A percentile compares a stretch with the other conserved stretches of the same genome.
These are phyloP conservation scores for Caenorhabditis sp. DNA, from an alignment of 2,888 invertebrate genomes.

Conservation along the genomic window DNA sequence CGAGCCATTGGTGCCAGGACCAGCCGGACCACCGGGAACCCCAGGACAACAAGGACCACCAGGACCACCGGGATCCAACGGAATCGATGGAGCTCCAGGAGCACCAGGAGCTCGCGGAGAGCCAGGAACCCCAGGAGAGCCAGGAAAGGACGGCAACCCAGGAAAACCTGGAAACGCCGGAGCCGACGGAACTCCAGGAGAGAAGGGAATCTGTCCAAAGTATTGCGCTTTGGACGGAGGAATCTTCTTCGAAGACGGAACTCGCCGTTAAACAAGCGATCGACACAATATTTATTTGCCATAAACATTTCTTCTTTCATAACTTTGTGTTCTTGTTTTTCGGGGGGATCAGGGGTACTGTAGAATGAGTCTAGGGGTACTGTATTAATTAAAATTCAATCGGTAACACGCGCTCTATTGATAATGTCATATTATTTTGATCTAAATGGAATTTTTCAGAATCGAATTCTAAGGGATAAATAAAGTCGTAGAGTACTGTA, in stretches of 20 bases:
- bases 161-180: conserved; percentile 58
- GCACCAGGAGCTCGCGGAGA: conserved; percentile 54
- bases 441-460: no score
- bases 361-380: no score
- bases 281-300: conserved; percentile 37
- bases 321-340: no score
- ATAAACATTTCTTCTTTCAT: no score
- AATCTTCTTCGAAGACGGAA: conserved; percentile 71
- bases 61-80: conserved; percentile 56
- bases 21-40: conserved; percentile 56
- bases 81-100: conserved; percentile 59
- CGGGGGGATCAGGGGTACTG: no score
- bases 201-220: conserved; percentile 62
- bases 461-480: no score
- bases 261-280: conserved; percentile 64
- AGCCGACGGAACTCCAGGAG: conserved; percentile 53
- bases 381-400: no score
- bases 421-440: no score
- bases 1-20: conserved; percentile 59
- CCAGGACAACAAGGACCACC: conserved; percentile 58
- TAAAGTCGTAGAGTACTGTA: no score
- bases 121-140: conserved; percentile 55
- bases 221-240: conserved; percentile 60
- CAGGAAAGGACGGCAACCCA: conserved; percentile 55
- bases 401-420: no score